A percentile compares a stretch with the other conserved stretches of the same genome.
Evolutionary conservation across 2,797 vertebrate genomes (phyloP).

Genomic region (Melanotaenia parkinsoni): DNA sequence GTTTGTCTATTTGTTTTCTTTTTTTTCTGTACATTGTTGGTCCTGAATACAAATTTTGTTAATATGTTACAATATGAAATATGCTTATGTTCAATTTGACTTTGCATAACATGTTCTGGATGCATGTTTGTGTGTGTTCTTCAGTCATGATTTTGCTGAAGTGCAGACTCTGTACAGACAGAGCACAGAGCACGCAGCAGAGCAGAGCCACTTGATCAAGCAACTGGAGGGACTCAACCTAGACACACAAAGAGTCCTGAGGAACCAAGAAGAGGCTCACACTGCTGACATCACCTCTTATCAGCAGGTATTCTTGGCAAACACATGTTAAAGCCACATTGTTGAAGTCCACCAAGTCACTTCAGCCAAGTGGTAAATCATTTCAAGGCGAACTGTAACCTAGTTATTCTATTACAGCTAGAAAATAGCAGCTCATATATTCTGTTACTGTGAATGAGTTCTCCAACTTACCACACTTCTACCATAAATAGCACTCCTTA

Average conservation of each 20-base stretch:
- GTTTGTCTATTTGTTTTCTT: neutral
- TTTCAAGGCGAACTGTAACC: constrained; percentile 44
- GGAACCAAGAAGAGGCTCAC: constrained; percentile 90
- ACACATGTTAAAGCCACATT: constrained; percentile 37
- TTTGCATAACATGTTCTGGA: constrained; percentile 9
- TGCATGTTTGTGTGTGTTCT: constrained; percentile 12
- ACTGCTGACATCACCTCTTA: constrained; percentile 87
- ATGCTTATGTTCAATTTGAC: neutral
- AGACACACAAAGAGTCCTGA: constrained; percentile 89
- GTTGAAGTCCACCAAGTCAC: constrained; percentile 14
- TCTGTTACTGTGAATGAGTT: constrained; percentile 46
- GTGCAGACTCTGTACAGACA: constrained; percentile 88
- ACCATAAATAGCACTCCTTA: too few species aligned
- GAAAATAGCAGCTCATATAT: constrained; percentile 41
- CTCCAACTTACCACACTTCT: neutral
- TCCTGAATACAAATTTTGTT: neutral
- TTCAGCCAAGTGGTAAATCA: constrained; percentile 40
- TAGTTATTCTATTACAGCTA: constrained; percentile 49
- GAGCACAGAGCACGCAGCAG: constrained; percentile 84
- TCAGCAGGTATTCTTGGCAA: constrained; percentile 83
- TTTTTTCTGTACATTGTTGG: neutral
- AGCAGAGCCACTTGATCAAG: constrained; percentile 91
- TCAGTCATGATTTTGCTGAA: constrained; percentile 78
- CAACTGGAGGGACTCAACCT: constrained; percentile 91
- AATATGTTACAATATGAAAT: neutral